Evolutionary conservation across 2,113 vertebrate genomes (phyloP), one percentile per base, ranked within the genome.

Genomic region (Cephalopterus ornatus): DNA sequence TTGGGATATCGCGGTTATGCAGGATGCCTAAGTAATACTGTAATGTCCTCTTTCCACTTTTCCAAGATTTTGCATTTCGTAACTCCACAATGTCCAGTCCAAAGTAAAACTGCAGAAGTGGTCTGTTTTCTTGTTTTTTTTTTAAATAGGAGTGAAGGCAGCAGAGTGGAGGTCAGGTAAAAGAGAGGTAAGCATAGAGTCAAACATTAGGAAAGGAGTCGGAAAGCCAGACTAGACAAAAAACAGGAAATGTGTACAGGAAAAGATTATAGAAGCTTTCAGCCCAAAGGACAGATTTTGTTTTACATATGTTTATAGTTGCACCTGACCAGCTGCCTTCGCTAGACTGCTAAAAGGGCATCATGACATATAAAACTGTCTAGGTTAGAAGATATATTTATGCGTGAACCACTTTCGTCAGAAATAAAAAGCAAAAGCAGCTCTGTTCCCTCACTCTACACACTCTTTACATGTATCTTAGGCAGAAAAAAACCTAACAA

Each of bases 161-260:
- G 41, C 74, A 91, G 53, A 47, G 21, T 37, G 75, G 35, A 82
- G 12, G 4, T 72, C 23, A 37, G 56, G 62, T 32, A 59, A 82
- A 78, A 55, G 1, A 32, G 2, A 3, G 9, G 8, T 22, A 44
- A 70, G 12, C 4, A 27, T 9, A 49, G 0, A 7, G 41, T 35
- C 16, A 59, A 79, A 63, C 50, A 41, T 53, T 12, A 85, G 53
- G 56, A 65, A 66, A 87, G 65, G 24, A 37, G 19, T 21, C 37
- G 62, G 42, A 74, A 24, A 37, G 19, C 16, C 37, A 76, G 46
- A 74, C 82, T 2, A 83, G 32, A 70, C n/a, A 73, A 63, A 74
- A 59, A 52, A 37, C 15, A 86, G 44, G n/a, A 93, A 77, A 63
- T 0, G 0, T 2, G 9, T 33, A 71, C 30, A 84, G 61, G 59